These are phyloP conservation scores for Panulirus ornatus DNA, from an alignment of 1,140 invertebrate genomes.

Conservation along the genomic window DNA sequence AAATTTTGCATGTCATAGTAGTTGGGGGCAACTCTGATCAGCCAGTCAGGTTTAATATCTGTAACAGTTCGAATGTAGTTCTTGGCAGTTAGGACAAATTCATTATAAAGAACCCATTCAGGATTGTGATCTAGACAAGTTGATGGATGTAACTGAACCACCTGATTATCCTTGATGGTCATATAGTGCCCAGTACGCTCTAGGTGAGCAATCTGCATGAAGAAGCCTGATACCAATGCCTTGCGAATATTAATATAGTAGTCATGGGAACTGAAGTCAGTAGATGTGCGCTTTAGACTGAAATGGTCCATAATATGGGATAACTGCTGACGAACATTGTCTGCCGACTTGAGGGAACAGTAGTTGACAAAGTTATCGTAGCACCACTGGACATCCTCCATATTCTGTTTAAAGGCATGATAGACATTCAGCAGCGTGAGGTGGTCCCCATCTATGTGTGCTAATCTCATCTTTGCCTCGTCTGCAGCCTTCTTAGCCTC, in stretches of 20 bases:
- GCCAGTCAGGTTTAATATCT: conserved; percentile 97
- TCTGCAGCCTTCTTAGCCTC: conserved; percentile 99
- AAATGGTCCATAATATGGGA: conserved; percentile 95
- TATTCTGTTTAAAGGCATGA: conserved; percentile 98
- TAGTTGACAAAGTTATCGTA: conserved; percentile 99
- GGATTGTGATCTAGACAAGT: conserved; percentile 99
- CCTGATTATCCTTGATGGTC: conserved; percentile 99
- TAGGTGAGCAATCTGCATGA: conserved; percentile 99
- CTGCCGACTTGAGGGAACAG: conserved; percentile 95
- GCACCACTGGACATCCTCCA: conserved; percentile 98
- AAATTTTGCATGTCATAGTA: conserved; percentile 99
- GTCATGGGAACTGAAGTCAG: conserved; percentile 99
- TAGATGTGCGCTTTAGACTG: conserved; percentile 93
- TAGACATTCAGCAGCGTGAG: conserved; percentile 96
- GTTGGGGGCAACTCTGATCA: conserved; percentile 96
- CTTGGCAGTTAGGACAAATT: conserved; percentile 99
- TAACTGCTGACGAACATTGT: conserved; percentile 90
- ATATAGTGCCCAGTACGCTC: conserved; percentile 97
- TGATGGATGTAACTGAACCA: conserved; percentile 98
- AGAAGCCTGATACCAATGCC: conserved; percentile 98
- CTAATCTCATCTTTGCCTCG: conserved; percentile 99
- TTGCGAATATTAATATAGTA: conserved; percentile 99
- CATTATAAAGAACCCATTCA: conserved; percentile 99
- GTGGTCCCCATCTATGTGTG: conserved; percentile 99
- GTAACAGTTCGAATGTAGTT: conserved; percentile 99